Conservation (phyloP, 1,140 invertebrate species). For the Drosophila melanogaster region DNA sequence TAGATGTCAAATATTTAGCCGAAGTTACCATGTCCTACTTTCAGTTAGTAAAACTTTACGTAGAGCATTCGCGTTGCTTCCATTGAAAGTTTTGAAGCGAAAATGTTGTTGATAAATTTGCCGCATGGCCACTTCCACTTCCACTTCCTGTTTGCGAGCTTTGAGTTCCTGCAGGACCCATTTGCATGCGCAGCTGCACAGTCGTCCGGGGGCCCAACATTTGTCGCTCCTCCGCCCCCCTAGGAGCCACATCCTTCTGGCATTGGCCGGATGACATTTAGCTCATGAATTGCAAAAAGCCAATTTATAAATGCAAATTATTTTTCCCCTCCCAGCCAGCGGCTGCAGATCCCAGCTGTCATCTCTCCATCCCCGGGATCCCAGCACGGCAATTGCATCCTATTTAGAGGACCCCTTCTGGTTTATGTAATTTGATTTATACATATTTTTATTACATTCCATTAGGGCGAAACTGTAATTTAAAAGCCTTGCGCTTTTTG, state of each 20-base stretch:
- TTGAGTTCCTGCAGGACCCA: constrained; percentile 61
- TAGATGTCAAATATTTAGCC: background rate
- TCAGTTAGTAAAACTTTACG: background rate
- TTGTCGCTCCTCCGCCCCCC: constrained; percentile 4
- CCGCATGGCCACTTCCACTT: constrained; percentile 32
- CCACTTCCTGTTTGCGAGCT: constrained; percentile 24
- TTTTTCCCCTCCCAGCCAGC: constrained; percentile 38
- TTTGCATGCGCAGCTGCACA: constrained; percentile 80
- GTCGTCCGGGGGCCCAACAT: constrained; percentile 51
- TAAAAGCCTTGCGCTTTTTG: constrained; percentile 30
- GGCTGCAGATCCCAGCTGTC: constrained; percentile 33
- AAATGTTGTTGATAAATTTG: constrained; percentile 40
- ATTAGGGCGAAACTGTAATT: constrained; percentile 40
- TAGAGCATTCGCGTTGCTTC: constrained; percentile 1
- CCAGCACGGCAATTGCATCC: constrained; percentile 35
- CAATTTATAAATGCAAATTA: constrained; percentile 83
- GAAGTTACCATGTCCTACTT: background rate
- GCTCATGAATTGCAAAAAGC: constrained; percentile 82
- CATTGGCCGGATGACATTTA: constrained; percentile 63
- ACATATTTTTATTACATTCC: constrained; percentile 51
- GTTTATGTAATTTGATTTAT: constrained; percentile 56
- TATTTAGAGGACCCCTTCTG: constrained; percentile 8
- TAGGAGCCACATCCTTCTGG: constrained; percentile 13
- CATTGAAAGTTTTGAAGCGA: constrained; percentile 3
- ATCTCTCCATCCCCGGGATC: constrained; percentile 28